Conservation (phyloP, 2,797 vertebrate genomes). For the Molossus alvarezi region DNA sequence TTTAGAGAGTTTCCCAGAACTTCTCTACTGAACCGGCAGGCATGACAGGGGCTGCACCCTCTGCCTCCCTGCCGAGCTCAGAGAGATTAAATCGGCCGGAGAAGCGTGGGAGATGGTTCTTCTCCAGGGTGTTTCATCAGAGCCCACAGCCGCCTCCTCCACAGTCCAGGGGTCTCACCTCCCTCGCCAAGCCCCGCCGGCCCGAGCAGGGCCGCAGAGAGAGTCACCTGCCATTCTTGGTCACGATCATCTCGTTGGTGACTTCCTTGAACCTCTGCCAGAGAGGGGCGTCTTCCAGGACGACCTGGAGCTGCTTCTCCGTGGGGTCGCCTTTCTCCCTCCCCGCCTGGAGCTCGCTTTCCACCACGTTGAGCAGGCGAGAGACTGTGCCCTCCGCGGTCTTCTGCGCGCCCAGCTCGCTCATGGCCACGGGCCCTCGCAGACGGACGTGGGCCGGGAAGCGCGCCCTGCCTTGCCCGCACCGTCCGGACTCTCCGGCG, state of each 20-base stretch:
- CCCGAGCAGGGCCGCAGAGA: background rate
- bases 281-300: slow-evolving; percentile 95
- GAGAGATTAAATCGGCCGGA: slow-evolving; percentile 36
- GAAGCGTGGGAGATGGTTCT: background rate
- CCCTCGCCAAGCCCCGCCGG: background rate
- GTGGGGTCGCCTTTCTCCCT: slow-evolving; percentile 98
- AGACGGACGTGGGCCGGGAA: slow-evolving; percentile 52
- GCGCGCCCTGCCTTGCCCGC: background rate
- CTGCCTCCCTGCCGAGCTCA: background rate
- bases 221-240: slow-evolving; percentile 97
- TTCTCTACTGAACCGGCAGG: background rate
- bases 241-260: slow-evolving; percentile 99
- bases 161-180: background rate
- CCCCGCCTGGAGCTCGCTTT: slow-evolving; percentile 95
- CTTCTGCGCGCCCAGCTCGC: slow-evolving; percentile 88
- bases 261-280: slow-evolving; percentile 97
- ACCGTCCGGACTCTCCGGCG: background rate
- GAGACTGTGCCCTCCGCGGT: slow-evolving; percentile 91
- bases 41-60: background rate
- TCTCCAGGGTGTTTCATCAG: background rate
- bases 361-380: slow-evolving; percentile 95
- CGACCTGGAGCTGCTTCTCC: slow-evolving; percentile 95
- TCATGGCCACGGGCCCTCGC: slow-evolving; percentile 84
- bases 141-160: background rate
- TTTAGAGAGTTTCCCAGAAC: background rate